Evolutionary conservation across 2,113 vertebrate genomes (phyloP), one percentile per base, ranked within the genome.

Genomic region (Murina feae): DNA sequence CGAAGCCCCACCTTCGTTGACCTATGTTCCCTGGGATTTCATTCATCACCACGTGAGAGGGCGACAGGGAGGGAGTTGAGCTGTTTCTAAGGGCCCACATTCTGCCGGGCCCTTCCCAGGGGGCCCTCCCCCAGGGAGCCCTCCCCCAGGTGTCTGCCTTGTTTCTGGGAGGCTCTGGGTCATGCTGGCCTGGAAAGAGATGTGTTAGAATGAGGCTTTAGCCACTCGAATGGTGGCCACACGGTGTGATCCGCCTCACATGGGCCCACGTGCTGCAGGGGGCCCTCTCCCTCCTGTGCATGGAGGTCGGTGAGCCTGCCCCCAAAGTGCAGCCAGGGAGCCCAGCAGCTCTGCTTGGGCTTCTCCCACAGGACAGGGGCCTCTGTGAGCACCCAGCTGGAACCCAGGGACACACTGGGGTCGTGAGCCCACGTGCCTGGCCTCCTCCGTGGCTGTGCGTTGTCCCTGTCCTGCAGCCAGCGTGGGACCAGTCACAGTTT

Each of bases 401-500:
- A n/a, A 35, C 20, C 60, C 60, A 2, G 60, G 10, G 30, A 25
- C 0, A 11, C 81, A 9, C 17, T 1, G 81, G 42, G 81, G 58
- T 39, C 0, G 0, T 5, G 49, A 20, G 12, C 5, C 75, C 14
- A 0, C 7, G 4, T 7, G 3, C 17, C 30, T 4, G 78, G 39
- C 30, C 39, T 16, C 63, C 4, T 17, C 63, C 5, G 42, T 10
- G 60, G n/a, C 60, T 35, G 39, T 2, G 60, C 9, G 55, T 4
- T 4, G 14, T 60, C 55, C 4, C 55, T 18, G 23, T 2, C 80
- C 82, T 28, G 82, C 8, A 35, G 44, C 23, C 13, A 35, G 81
- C 4, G 1, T 20, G 44, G 32, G 18, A 32, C 78, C 3, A 0
- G 37, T 47, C 37, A 4, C 49, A 2, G 6, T 14, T 20, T 35